These are phyloP conservation scores for Gyps fulvus DNA, from an alignment of 2,113 vertebrate species.

Conservation along the genomic window DNA sequence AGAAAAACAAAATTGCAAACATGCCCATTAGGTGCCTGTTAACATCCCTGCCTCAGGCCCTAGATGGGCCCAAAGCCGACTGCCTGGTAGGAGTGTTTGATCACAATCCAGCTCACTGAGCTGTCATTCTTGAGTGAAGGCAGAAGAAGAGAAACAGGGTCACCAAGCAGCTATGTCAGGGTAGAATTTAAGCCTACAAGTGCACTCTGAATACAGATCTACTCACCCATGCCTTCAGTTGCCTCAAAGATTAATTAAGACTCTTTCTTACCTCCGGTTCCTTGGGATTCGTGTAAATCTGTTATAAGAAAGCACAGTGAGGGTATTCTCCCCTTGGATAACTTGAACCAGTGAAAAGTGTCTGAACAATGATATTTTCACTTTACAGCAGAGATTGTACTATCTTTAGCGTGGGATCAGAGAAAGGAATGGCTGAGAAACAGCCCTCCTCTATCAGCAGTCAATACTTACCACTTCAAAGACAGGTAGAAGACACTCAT, in stretches of 20 bases:
- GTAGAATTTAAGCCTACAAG: conserved; percentile 10
- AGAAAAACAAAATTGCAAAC: neutral
- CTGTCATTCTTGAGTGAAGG: neutral
- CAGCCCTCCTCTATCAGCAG: neutral
- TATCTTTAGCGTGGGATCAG: neutral
- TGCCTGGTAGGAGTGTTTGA: conserved; percentile 1
- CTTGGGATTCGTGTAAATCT: conserved; percentile 76
- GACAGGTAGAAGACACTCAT: neutral
- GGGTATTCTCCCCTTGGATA: conserved; percentile 20
- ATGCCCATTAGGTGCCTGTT: neutral
- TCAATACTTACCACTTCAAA: conserved; percentile 25
- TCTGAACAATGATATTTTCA: conserved; percentile 7
- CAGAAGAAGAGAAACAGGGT: conserved; percentile 30
- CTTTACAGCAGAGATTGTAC: neutral
- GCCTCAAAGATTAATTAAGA: conserved; percentile 49
- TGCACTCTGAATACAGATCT: conserved; percentile 40
- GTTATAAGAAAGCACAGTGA: conserved; percentile 67
- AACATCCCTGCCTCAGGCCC: neutral
- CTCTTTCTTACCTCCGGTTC: conserved; percentile 76
- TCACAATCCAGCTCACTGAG: conserved; percentile 30
- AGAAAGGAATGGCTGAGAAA: neutral
- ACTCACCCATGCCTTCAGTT: conserved; percentile 46
- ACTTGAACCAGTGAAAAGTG: neutral
- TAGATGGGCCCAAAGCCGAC: neutral
- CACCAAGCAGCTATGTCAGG: conserved; percentile 22